Conservation (phyloP, 2,113 vertebrate genomes). For the Trochalopteron elliotii region DNA sequence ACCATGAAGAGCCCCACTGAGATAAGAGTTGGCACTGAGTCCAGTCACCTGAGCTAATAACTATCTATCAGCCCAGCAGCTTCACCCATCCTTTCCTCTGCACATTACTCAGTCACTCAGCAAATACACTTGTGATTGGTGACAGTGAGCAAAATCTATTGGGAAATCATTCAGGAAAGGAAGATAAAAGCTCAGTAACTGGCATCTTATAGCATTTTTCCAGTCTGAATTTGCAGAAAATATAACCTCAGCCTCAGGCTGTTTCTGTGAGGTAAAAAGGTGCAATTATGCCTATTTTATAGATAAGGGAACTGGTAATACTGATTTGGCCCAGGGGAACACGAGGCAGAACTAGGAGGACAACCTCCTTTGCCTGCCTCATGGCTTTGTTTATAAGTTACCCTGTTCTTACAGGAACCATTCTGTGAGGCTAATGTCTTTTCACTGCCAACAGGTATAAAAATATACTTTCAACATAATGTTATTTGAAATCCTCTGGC, state of each 20-base stretch:
- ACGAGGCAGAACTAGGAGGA: not conserved
- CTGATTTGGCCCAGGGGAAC: not conserved
- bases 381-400: not conserved
- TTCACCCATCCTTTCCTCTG: not conserved
- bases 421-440: not conserved
- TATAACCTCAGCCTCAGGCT: not conserved
- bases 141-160: not conserved
- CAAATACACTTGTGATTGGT: not conserved
- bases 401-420: not conserved
- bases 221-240: not conserved
- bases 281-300: not conserved
- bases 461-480: not conserved
- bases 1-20: accelerated
- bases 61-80: not conserved
- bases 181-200: not conserved
- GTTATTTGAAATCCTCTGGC: constrained; percentile 1
- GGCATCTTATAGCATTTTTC: not conserved
- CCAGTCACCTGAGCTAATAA: not conserved
- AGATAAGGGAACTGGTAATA: not conserved
- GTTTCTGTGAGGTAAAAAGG: not conserved
- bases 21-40: not conserved
- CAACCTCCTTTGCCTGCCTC: not conserved
- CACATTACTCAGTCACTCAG: not conserved
- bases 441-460: not conserved
- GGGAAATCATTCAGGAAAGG: not conserved